Evolutionary conservation across 1,140 invertebrate species (phyloP), one percentile per base, ranked within the genome.

Genomic region (Macrobrachium rosenbergii): DNA sequence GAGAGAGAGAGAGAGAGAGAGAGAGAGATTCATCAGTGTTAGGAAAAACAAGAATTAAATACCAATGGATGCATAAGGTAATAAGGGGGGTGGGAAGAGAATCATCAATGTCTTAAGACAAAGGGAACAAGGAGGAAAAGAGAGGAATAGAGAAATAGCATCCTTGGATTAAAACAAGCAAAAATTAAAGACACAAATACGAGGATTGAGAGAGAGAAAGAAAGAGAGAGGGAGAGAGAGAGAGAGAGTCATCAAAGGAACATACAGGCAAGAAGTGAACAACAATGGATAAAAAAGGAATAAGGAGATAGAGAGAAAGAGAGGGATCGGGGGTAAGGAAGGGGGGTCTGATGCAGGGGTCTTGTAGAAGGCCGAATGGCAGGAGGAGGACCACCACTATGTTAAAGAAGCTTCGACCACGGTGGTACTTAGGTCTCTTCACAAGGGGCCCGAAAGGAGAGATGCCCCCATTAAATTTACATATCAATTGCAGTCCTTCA

Each of bases 1-100:
- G 76, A 58, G 59, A 37, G 77, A 79, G 72, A 75, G 77, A 79
- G 77, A 37, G 19, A 60, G 28, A 60, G 60, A 79, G 59, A 60
- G 60, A 58, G 21, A 60, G 77, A 63, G 17, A 79, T 60, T 52
- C 59, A 60, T 28, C 59, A 58, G 19, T 52, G 59, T 58, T 21
- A 58, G 43, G 75, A 75, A 12, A 21, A 77, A 21, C 59, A 77
- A 58, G 43, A 52, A 58, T 19, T 58, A 21, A 23, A 58, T 37
- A 77, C 17, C 0, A 77, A 5, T 21, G 59, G 43, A 37, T 45
- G 43, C 19, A 52, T 45, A n/a, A 77, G 43, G 11, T 5, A 75
- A 23, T 10, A 10, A 52, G 23, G 7, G 52, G 28, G 52, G 28
- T 8, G 16, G 19, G 11, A 28, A 45, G 72, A 52, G 28, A 37